These are phyloP conservation scores for Atrichornis clamosus DNA, from an alignment of 2,113 vertebrate species.

Conservation along the genomic window DNA sequence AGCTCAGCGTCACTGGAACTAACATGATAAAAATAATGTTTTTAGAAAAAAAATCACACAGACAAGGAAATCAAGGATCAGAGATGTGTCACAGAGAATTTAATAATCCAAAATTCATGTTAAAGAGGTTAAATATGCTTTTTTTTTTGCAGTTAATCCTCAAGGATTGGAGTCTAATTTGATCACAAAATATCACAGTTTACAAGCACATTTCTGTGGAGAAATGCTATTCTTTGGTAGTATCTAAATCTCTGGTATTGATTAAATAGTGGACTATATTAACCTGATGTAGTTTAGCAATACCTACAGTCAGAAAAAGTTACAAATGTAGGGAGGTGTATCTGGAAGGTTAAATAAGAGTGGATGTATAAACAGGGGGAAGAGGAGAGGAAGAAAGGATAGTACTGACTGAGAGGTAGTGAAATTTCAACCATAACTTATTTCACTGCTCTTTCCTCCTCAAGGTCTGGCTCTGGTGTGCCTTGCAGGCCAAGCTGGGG, in stretches of 20 bases:
- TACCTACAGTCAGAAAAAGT: background rate
- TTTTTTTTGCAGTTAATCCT: background rate
- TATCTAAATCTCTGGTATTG: background rate
- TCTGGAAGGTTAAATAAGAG: background rate
- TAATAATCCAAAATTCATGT: background rate
- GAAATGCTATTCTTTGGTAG: background rate
- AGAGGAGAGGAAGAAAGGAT: background rate
- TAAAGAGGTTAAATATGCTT: background rate
- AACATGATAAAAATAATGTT: background rate
- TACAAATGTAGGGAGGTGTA: background rate
- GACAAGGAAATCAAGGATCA: background rate
- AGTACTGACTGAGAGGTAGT: background rate
- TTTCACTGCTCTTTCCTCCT: slow-evolving; percentile 15
- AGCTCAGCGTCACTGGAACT: background rate
- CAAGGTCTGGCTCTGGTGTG: slow-evolving; percentile 34
- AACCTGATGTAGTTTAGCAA: background rate
- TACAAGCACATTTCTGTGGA: background rate
- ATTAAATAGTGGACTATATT: background rate
- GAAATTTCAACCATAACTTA: background rate
- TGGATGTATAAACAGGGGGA: background rate
- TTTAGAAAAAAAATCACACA: background rate
- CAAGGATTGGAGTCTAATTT: background rate
- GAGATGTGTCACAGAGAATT: background rate
- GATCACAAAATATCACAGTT: background rate
- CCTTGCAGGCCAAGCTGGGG: slow-evolving; percentile 77